phyloP scores from a whole-genome alignment of 2,113 vertebrate species.

The Microtus ochrogaster region DNA sequence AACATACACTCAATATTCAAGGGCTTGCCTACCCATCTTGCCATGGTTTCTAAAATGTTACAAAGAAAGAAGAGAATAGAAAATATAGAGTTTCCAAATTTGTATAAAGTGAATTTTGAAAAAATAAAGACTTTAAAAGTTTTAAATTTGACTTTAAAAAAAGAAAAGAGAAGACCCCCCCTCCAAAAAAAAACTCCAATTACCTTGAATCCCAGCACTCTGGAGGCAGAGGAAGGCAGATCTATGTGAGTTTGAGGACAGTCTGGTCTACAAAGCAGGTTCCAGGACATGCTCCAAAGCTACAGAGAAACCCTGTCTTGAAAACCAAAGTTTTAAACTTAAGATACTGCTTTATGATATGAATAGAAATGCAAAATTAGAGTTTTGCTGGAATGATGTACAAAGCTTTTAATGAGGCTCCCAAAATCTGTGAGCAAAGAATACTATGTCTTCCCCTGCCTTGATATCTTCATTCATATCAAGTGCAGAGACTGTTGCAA shows the following conservation, averaged over 20 bases:
- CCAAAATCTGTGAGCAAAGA: neutral
- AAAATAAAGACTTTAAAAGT: neutral
- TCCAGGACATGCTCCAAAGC: too few species aligned
- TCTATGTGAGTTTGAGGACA: too few species aligned
- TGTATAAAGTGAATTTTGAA: neutral
- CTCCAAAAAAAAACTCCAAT: too few species aligned
- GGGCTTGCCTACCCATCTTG: neutral
- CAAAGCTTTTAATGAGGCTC: slow-evolving; percentile 14
- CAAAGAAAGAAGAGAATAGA: neutral
- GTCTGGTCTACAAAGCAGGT: too few species aligned
- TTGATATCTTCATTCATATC: neutral
- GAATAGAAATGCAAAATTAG: slow-evolving; percentile 8
- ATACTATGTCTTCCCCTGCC: neutral
- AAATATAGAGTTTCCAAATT: neutral
- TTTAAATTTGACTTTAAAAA: neutral
- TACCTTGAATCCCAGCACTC: too few species aligned
- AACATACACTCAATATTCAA: neutral
- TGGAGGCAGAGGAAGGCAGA: too few species aligned
- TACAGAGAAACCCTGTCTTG: too few species aligned
- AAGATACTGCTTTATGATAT: neutral
- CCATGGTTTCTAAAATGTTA: neutral
- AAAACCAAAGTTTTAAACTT: neutral
- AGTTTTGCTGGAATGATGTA: neutral
- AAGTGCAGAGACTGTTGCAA: neutral
- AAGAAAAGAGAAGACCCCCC: too few species aligned